Evolutionary conservation across 37 sponge, comb jelly and placozoan species (phyloP), one percentile per base, ranked within the genome.

Genomic region (Mnemiopsis leidyi): DNA sequence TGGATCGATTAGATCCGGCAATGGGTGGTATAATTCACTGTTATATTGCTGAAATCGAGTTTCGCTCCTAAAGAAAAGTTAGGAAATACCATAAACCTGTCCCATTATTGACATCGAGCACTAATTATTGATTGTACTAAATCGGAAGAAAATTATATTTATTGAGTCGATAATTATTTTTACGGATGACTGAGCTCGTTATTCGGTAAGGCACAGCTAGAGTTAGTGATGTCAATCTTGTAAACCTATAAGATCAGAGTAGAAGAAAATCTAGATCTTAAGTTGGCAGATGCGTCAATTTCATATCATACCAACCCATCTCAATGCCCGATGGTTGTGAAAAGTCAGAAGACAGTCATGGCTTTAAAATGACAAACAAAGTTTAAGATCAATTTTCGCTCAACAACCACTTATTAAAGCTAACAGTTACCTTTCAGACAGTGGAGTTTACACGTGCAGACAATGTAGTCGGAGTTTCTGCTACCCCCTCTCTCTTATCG

Each of bases 401-500:
- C n/a, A n/a, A n/a, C n/a, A n/a, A n/a, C n/a, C n/a, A n/a, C n/a
- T n/a, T n/a, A n/a, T n/a, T n/a, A n/a, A n/a, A n/a, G n/a, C n/a
- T n/a, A n/a, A n/a, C n/a, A n/a, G n/a, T n/a, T n/a, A n/a, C n/a
- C n/a, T 40, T 26, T 40, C 90, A 85, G 90, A 37, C 36, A 85
- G 23, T 3, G 90, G 90, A 23, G 90, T 38, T 13, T 85, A 85
- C 29, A 40, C 40, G 38, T 85, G 90, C 35, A 39, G n/a, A 37
- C 7, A n/a, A 28, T 85, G 90, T 25, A 33, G 90, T 2, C 39
- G 90, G 40, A 40, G 61, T 26, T 85, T 85, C 61, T 85, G 90
- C 61, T 85, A 85, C 61, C 90, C 90, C 39, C 35, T 85, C 90
- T 85, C 90, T 5, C 48, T 85, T 35, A 38, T 85, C 0, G 36